phyloP scores from a whole-genome alignment of 2,888 invertebrate genomes.

The Oasisia sp. region DNA sequence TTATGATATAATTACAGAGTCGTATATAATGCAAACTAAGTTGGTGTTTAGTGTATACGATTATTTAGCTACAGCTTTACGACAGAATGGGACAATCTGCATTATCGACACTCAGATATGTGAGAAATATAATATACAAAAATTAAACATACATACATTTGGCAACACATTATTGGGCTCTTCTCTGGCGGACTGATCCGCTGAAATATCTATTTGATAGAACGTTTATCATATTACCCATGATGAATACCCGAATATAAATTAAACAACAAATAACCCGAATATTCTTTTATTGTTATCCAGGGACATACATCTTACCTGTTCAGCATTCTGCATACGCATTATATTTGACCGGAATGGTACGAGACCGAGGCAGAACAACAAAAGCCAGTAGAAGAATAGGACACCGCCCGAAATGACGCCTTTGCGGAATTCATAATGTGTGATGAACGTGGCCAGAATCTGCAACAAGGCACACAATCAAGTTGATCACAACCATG shows the following conservation, averaged over 20 bases:
- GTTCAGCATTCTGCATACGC: not conserved
- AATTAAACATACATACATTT: too few species aligned
- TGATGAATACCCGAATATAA: too few species aligned
- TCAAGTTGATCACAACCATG: too few species aligned
- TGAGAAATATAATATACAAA: too few species aligned
- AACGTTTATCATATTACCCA: too few species aligned
- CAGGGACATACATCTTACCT: not conserved
- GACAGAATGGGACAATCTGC: too few species aligned
- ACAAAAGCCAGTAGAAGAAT: constrained; percentile 41
- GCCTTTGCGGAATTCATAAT: constrained; percentile 34
- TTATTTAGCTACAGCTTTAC: too few species aligned
- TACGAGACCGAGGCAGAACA: constrained; percentile 28
- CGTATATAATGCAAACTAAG: not conserved
- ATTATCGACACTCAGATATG: too few species aligned
- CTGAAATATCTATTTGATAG: too few species aligned
- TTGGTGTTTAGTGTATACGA: not conserved
- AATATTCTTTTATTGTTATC: not conserved
- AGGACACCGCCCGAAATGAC: constrained; percentile 37
- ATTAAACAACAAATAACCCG: too few species aligned
- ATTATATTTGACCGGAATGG: constrained; percentile 25
- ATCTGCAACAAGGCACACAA: constrained; percentile 27
- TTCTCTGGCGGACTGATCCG: too few species aligned
- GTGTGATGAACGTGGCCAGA: constrained; percentile 36
- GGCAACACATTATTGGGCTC: too few species aligned
- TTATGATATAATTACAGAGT: not conserved